Conservation (phyloP, 2,797 vertebrate species). For the Heteromormyrus szaboi region DNA sequence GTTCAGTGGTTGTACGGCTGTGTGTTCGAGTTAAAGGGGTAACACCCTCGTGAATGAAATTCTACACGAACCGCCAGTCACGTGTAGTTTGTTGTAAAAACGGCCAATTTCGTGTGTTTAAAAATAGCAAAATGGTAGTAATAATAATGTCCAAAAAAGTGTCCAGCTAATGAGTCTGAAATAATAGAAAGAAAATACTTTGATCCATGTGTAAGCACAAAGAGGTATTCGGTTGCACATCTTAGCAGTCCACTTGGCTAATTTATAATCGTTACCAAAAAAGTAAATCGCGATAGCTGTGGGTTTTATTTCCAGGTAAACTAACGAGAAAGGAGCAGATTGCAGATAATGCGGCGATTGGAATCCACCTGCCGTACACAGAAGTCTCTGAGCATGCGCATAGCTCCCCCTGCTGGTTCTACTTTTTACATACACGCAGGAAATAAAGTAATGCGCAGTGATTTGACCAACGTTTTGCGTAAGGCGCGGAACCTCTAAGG, state of each 20-base stretch:
- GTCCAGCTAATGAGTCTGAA: neutral
- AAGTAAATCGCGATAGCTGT: neutral
- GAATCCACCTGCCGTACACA: neutral
- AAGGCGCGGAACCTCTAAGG: neutral
- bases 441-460: neutral
- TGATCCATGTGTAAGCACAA: neutral
- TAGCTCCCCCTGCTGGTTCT: neutral
- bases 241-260: neutral
- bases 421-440: neutral
- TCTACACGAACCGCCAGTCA: neutral
- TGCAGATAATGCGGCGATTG: neutral
- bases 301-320: neutral
- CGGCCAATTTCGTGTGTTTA: neutral
- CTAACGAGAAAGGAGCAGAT: neutral
- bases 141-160: neutral
- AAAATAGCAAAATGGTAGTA: neutral
- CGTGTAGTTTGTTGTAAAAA: neutral
- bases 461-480: neutral
- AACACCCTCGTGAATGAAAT: neutral
- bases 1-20: neutral
- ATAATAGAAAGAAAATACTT: neutral
- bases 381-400: neutral
- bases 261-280: neutral
- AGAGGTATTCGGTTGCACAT: neutral
- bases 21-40: neutral